A percentile compares a stretch with the other conserved stretches of the same genome.
Evolutionary conservation across 2,113 vertebrate species (phyloP).

Genomic region (Mus pahari): DNA sequence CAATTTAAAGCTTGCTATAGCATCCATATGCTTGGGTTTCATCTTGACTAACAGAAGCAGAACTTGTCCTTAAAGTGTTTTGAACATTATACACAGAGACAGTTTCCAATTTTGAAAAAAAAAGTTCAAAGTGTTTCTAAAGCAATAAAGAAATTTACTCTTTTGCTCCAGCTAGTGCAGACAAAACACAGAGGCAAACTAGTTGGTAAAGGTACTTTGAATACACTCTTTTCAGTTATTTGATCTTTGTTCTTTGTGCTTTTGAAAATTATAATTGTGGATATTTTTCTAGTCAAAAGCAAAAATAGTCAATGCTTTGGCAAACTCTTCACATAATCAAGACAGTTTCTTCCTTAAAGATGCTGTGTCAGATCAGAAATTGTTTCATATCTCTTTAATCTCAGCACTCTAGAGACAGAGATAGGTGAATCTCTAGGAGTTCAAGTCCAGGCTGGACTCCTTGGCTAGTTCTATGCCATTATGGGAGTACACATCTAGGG

Average conservation of each 20-base stretch:
- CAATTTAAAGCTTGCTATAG: too few species aligned
- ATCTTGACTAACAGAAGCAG: constrained; percentile 1
- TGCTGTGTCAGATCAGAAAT: background rate
- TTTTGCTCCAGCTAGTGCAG: constrained; percentile 32
- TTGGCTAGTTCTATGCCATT: background rate
- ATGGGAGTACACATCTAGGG: background rate
- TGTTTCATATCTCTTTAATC: background rate
- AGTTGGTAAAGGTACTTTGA: constrained; percentile 13
- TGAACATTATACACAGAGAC: background rate
- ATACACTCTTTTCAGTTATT: background rate
- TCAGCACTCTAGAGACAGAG: background rate
- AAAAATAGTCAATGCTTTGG: background rate
- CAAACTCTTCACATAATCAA: background rate
- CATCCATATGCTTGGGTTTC: background rate
- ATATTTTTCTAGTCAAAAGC: background rate
- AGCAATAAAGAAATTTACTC: constrained; percentile 7
- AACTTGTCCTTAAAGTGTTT: background rate
- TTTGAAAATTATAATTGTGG: background rate
- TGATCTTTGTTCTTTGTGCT: background rate
- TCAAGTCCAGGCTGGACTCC: background rate
- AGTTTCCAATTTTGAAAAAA: background rate
- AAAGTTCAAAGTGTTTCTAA: constrained; percentile 2
- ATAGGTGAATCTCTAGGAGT: background rate
- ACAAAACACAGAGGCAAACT: background rate
- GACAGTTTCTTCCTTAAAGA: background rate